Evolutionary conservation across 1,140 invertebrate genomes (phyloP).

Genomic region (Cotesia typhae): DNA sequence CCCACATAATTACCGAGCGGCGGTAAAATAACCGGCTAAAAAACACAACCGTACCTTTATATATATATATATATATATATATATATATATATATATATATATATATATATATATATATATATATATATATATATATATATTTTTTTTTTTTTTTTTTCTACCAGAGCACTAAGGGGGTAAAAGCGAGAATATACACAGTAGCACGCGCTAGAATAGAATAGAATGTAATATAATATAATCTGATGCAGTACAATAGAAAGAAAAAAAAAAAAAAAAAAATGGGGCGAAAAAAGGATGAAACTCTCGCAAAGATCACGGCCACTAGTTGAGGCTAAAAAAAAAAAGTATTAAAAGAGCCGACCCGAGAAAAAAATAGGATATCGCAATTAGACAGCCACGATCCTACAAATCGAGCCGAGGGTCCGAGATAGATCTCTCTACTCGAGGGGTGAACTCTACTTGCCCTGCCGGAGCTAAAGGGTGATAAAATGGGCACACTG

Average conservation of each 20-base stretch:
- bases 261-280: constrained; percentile 29
- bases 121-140: too few species aligned
- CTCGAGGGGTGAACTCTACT: constrained; percentile 16
- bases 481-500: constrained; percentile 30
- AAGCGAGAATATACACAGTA: background rate
- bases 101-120: too few species aligned
- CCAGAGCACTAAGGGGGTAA: constrained; percentile 9
- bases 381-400: constrained; percentile 55
- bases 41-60: constrained; percentile 16
- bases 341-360: too few species aligned
- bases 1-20: constrained; percentile 44
- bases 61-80: too few species aligned
- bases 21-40: constrained; percentile 40
- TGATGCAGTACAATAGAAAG: background rate
- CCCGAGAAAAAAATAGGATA: constrained; percentile 52
- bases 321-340: background rate
- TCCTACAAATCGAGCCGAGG: constrained; percentile 42
- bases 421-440: constrained; percentile 12
- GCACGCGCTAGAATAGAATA: constrained; percentile 23
- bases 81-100: too few species aligned
- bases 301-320: background rate
- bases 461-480: constrained; percentile 20
- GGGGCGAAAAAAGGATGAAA: constrained; percentile 32
- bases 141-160: background rate
- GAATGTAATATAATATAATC: background rate